A percentile compares a stretch with the other conserved stretches of the same genome.
Evolutionary conservation across 1,140 invertebrate genomes (phyloP).

Genomic region (Grapholita molesta): DNA sequence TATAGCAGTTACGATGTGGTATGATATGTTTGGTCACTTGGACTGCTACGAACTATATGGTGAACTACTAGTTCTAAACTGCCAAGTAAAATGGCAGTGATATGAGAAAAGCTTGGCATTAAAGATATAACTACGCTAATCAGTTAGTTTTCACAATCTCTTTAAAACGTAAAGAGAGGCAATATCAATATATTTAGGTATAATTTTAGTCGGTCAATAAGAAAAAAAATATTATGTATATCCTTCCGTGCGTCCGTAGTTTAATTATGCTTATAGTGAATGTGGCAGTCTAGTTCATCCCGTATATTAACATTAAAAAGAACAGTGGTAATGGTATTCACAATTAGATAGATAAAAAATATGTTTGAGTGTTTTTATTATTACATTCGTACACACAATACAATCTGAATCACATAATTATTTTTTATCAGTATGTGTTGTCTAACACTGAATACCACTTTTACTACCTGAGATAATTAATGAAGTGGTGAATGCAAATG

Average conservation of each 20-base stretch:
- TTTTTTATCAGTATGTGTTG: neutral
- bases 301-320: neutral
- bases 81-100: too few relatives aligned
- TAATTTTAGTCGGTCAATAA: too few relatives aligned
- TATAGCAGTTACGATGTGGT: too few relatives aligned
- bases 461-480: neutral
- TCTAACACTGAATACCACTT: neutral
- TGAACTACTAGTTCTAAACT: too few relatives aligned
- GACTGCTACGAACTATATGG: too few relatives aligned
- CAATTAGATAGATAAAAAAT: neutral
- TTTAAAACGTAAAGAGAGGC: too few relatives aligned
- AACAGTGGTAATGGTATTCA: neutral
- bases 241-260: too few relatives aligned
- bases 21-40: too few relatives aligned
- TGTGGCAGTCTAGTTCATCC: neutral
- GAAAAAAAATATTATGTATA: too few relatives aligned
- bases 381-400: neutral
- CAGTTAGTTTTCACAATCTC: neutral
- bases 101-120: neutral
- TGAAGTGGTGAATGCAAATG: neutral
- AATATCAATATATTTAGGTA: too few relatives aligned
- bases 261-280: neutral
- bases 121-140: neutral
- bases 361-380: neutral
- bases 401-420: too few relatives aligned